Evolutionary conservation across 2,113 vertebrate genomes (phyloP).

Genomic region (Phrynocephalus versicolor): DNA sequence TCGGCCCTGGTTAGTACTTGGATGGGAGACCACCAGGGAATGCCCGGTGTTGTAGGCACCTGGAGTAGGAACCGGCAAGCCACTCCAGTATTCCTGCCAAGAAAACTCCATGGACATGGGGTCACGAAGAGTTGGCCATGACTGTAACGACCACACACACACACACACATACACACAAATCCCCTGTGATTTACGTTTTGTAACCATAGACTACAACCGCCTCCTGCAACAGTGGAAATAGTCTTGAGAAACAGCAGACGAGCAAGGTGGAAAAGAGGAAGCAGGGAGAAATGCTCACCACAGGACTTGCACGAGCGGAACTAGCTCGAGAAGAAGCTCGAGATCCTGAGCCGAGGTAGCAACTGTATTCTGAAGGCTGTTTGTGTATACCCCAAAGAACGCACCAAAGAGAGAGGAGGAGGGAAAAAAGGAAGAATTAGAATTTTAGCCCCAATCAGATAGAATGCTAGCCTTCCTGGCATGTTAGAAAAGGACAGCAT

Average conservation of each 20-base stretch:
- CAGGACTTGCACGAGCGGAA: constrained; percentile 94
- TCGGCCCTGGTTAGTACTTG: no score
- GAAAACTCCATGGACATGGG: no score
- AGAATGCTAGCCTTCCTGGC: not conserved
- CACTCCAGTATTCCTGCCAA: no score
- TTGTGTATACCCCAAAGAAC: constrained; percentile 28
- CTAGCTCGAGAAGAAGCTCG: constrained; percentile 92
- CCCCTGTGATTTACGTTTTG: no score
- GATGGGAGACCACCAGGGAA: no score
- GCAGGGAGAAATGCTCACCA: constrained; percentile 83
- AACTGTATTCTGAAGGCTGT: constrained; percentile 88
- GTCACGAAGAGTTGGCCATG: no score
- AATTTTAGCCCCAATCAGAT: not conserved
- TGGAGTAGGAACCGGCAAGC: no score
- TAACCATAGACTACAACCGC: accelerated
- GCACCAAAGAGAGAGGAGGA: constrained; percentile 60
- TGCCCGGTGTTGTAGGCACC: no score
- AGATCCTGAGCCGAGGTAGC: constrained; percentile 86
- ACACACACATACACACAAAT: no score
- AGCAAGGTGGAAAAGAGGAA: constrained; percentile 2
- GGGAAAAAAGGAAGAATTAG: constrained; percentile 41
- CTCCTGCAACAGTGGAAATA: not conserved
- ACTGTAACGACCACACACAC: no score
- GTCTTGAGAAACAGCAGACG: constrained; percentile 1
- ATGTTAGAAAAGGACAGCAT: not conserved